Evolutionary conservation across 2,888 invertebrate species (phyloP).

Genomic region (Tetanocera ferruginea): DNA sequence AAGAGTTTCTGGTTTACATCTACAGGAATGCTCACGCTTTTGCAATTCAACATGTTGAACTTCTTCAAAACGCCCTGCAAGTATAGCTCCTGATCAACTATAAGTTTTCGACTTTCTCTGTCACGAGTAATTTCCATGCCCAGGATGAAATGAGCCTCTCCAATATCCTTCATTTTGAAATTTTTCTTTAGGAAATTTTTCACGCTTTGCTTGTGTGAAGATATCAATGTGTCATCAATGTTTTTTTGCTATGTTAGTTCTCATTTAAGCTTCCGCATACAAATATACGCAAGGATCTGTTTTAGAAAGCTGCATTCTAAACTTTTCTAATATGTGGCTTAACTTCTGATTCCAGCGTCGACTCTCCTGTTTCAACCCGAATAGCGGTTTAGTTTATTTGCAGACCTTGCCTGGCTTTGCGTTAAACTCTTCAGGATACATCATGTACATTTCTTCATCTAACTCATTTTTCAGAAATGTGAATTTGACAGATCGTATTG

Average conservation of each 20-base stretch:
- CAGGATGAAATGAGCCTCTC: neutral
- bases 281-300: constrained; percentile 21
- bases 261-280: neutral
- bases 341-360: constrained; percentile 26
- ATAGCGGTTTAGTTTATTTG: constrained; percentile 9
- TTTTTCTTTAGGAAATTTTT: no score
- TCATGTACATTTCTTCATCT: no score
- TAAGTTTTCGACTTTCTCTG: neutral
- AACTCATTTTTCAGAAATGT: no score
- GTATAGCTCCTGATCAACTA: constrained; percentile 14
- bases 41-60: constrained; percentile 22
- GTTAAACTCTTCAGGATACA: constrained; percentile 2
- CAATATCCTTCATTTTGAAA: constrained; percentile 21
- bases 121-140: constrained; percentile 9
- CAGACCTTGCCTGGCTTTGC: constrained; percentile 14
- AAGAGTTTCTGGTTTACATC: constrained; percentile 16
- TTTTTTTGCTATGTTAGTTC: constrained; percentile 12
- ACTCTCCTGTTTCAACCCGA: constrained; percentile 17
- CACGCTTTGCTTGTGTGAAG: no score
- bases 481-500: no score
- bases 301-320: constrained; percentile 21
- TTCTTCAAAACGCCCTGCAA: neutral
- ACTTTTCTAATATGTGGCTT: constrained; percentile 12
- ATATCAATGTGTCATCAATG: neutral
- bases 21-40: neutral